These are phyloP conservation scores for Tachuris rubrigastra DNA, from an alignment of 2,113 vertebrate genomes.

Conservation along the genomic window DNA sequence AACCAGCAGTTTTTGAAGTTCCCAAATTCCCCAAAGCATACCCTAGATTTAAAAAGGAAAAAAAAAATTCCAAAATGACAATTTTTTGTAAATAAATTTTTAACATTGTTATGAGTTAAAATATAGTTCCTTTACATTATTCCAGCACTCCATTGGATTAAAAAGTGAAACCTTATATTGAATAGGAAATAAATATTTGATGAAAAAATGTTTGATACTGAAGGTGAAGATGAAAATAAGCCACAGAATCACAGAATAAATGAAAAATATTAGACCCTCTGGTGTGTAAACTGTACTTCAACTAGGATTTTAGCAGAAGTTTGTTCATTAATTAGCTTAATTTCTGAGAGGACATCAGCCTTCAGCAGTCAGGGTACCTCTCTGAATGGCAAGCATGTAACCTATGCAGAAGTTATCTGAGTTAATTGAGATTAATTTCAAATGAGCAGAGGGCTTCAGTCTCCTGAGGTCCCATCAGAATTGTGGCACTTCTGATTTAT, in stretches of 20 bases:
- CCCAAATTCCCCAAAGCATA: fast-evolving
- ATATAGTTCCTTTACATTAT: not conserved
- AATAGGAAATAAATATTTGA: not conserved
- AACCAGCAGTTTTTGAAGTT: no score
- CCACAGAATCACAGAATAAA: not conserved
- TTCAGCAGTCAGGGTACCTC: not conserved
- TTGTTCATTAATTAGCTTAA: not conserved
- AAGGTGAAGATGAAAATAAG: not conserved
- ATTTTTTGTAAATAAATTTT: not conserved
- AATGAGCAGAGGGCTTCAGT: not conserved
- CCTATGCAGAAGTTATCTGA: not conserved
- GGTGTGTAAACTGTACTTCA: not conserved
- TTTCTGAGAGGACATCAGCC: not conserved
- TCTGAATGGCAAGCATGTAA: not conserved
- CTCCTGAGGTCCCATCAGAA: slow-evolving; percentile 7
- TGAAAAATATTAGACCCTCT: not conserved
- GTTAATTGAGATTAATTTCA: slow-evolving; percentile 42
- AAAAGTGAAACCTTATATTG: not conserved
- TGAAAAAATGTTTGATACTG: not conserved
- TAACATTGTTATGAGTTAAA: not conserved
- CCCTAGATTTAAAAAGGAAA: not conserved
- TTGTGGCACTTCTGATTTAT: slow-evolving; percentile 7
- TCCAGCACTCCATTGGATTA: not conserved
- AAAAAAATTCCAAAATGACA: not conserved
- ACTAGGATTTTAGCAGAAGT: not conserved